Evolutionary conservation across 2,113 vertebrate genomes (phyloP).

Genomic region (Myotis davidii): DNA sequence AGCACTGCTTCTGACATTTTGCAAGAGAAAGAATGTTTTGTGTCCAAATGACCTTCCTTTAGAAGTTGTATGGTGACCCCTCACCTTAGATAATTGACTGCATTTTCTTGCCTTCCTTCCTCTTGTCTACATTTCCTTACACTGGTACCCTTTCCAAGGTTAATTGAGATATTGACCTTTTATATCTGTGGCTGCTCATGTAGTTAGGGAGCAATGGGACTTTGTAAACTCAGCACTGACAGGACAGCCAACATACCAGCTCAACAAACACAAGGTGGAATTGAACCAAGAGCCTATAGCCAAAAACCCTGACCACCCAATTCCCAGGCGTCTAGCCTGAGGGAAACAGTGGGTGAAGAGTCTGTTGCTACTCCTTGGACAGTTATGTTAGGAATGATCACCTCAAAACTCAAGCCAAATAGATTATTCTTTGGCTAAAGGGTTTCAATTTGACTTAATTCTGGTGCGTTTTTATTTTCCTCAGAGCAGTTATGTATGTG

Average conservation of each 20-base stretch:
- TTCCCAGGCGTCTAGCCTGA: neutral
- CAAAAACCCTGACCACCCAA: neutral
- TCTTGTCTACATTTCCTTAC: conserved; percentile 75
- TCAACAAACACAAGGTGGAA: conserved; percentile 54
- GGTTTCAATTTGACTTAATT: neutral
- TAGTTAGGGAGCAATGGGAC: conserved; percentile 17
- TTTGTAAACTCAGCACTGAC: conserved; percentile 81
- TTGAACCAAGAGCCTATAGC: conserved; percentile 53
- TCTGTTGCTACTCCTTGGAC: neutral
- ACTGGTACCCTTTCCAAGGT: conserved; percentile 82
- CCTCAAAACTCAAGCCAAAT: neutral
- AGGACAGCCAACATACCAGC: conserved; percentile 66
- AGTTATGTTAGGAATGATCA: conserved; percentile 19
- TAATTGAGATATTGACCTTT: conserved; percentile 86
- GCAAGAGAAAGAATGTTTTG: conserved; percentile 67
- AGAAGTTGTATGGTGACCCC: conserved; percentile 79
- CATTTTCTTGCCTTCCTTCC: conserved; percentile 74
- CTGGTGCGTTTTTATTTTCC: neutral
- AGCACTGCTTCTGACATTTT: conserved; percentile 76
- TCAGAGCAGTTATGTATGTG: neutral
- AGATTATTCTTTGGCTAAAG: neutral
- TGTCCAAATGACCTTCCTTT: conserved; percentile 80
- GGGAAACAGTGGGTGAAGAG: neutral
- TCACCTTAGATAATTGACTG: conserved; percentile 81
- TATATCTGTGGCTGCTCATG: conserved; percentile 67